Base-by-base conservation (phyloP, 2,113 vertebrate species). In the Physeter macrocephalus region DNA sequence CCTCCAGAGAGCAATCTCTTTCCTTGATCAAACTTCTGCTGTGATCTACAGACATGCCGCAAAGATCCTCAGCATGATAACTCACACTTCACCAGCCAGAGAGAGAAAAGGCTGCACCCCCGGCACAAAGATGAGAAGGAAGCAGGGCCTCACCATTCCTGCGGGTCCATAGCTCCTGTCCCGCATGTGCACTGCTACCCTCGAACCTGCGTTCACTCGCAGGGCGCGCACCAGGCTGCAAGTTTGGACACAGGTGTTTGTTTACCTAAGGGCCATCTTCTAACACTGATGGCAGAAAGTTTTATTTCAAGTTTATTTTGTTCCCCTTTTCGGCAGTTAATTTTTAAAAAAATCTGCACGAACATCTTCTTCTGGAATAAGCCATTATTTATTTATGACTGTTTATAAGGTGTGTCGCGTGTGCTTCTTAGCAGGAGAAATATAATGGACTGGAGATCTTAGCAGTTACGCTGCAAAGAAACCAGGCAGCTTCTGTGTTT, bases 361-460 rank as follows among this genome's bases (percentile, higher is more conserved):
- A 88, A 96, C 31, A 93, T 92, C 94, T 97, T 90, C 54, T 98
- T 96, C 95, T 97, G 96, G 96, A 98, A 96, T 89, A 87, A 67
- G 52, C 81, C 49, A 91, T 96, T 97, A 97, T 84, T 98, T 97
- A 97, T 97, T 98, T 97, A 97, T 97, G 97, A 97, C 97, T 98
- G 94, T 92, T 82, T 97, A 62, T 96, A 97, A 98, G 86, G 72
- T 96, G 71, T 96, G 67, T 96, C 69, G 83, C 83, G 49, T 97
- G 83, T 94, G 89, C 97, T 96, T 89, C 94, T 77, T 93, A 98
- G 97, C 87, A 93, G 96, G 94, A 92, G 94, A 98, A 98, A 85
- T 78, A 61, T 62, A 93, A 97, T 81, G 90, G 94, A 90, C 95
- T 97, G 91, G 94, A 93, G 67, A 97, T 93, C 69, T 98, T 9